These are phyloP conservation scores for Lampris megalopsis DNA, from an alignment of 2,113 vertebrate species.

Conservation along the genomic window DNA sequence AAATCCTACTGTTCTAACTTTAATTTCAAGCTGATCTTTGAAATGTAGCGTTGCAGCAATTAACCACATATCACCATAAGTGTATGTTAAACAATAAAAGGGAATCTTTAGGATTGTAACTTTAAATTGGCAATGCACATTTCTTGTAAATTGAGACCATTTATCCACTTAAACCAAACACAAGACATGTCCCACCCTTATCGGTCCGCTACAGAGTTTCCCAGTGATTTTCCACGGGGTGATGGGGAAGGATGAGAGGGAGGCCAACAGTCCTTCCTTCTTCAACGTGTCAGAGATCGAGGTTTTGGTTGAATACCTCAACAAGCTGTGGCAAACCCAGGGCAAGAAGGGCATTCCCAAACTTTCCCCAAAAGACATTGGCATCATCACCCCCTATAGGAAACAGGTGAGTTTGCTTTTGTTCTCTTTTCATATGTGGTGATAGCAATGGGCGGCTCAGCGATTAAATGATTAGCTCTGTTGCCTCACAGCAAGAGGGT, in stretches of 20 bases:
- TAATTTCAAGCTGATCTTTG: no score
- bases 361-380: slow-evolving; percentile 84
- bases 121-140: no score
- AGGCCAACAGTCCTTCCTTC: slow-evolving; percentile 92
- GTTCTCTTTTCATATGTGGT: no score
- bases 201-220: slow-evolving; percentile 82
- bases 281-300: slow-evolving; percentile 91
- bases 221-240: slow-evolving; percentile 94
- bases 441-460: no score
- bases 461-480: no score
- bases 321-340: slow-evolving; percentile 81
- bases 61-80: no score
- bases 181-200: background rate
- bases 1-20: no score
- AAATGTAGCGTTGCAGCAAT: no score
- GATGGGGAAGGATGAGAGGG: slow-evolving; percentile 87
- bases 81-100: no score
- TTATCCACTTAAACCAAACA: background rate
- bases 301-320: slow-evolving; percentile 86
- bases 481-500: no score
- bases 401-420: slow-evolving; percentile 86
- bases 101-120: no score
- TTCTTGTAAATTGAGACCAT: no score
- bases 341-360: slow-evolving; percentile 83
- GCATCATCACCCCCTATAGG: slow-evolving; percentile 93